A percentile compares a stretch with the other conserved stretches of the same genome.
Evolutionary conservation across 2,888 invertebrate species (phyloP).

Genomic region (Netelia virgata): DNA sequence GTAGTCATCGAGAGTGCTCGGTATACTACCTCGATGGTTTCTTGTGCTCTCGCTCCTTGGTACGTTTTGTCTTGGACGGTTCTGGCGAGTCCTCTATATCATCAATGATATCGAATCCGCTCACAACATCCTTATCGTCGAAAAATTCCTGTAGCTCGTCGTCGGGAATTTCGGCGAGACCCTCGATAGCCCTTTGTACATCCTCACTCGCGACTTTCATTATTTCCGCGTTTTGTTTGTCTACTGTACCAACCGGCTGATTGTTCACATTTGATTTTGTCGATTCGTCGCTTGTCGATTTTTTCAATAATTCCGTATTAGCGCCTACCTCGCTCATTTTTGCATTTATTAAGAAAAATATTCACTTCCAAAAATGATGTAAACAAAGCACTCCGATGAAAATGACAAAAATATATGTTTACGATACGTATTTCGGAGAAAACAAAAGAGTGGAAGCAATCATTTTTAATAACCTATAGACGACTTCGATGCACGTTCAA

Average conservation of each 20-base stretch:
- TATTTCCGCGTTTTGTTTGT: not conserved
- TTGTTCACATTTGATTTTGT: not conserved
- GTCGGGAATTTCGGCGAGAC: slow-evolving; percentile 80
- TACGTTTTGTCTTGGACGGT: not conserved
- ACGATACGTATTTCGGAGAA: not conserved
- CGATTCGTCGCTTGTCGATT: slow-evolving; percentile 7
- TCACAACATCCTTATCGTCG: slow-evolving; percentile 81
- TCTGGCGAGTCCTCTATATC: slow-evolving; percentile 76
- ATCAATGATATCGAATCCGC: slow-evolving; percentile 81
- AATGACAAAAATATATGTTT: not conserved
- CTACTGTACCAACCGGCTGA: not conserved
- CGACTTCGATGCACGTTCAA: slow-evolving; percentile 1
- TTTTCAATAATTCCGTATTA: not conserved
- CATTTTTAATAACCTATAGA: slow-evolving; percentile 21
- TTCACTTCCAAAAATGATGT: not conserved
- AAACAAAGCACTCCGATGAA: not conserved
- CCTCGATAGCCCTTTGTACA: slow-evolving; percentile 79
- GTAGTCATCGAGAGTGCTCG: slow-evolving; percentile 1
- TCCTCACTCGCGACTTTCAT: slow-evolving; percentile 74
- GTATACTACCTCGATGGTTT: slow-evolving; percentile 74
- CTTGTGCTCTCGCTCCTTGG: slow-evolving; percentile 66
- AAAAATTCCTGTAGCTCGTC: slow-evolving; percentile 81
- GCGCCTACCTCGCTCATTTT: slow-evolving; percentile 68
- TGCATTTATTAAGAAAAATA: not conserved
- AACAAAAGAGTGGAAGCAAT: not conserved